Evolutionary conservation across 2,888 invertebrate species (phyloP).

Genomic region (Serripes groenlandicus): DNA sequence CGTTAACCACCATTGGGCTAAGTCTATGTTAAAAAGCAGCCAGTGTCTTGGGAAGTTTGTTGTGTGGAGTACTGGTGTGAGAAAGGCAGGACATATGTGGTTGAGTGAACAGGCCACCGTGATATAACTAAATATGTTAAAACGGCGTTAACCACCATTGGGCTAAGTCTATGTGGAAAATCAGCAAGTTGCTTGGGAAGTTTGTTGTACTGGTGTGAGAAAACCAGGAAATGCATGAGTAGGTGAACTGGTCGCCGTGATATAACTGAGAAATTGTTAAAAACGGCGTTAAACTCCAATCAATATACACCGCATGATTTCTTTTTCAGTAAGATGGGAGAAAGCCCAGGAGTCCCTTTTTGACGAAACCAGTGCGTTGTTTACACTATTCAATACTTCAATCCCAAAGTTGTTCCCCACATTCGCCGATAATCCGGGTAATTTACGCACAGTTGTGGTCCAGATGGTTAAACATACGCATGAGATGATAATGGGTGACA

Average conservation of each 20-base stretch:
- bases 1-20: background rate
- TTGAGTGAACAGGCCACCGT: background rate
- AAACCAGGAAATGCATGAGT: background rate
- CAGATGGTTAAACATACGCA: slow-evolving; percentile 3
- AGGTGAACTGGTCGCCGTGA: background rate
- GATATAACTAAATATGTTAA: background rate
- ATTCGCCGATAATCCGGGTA: background rate
- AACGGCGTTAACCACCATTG: background rate
- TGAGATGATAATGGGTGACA: background rate
- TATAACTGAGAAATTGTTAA: background rate
- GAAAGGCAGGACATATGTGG: background rate
- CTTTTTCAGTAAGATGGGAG: background rate
- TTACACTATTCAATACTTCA: background rate
- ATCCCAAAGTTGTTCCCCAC: background rate
- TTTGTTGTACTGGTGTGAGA: background rate
- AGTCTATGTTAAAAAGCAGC: background rate
- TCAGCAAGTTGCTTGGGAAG: background rate
- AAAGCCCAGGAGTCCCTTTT: background rate
- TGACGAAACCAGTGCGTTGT: background rate
- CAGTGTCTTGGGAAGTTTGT: background rate
- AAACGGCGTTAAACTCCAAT: background rate
- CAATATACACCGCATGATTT: background rate
- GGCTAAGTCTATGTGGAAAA: background rate
- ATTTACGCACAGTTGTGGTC: background rate
- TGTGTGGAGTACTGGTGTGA: background rate